phyloP scores from a whole-genome alignment of 1,140 invertebrate species.

The Caenorhabditis remanei region DNA sequence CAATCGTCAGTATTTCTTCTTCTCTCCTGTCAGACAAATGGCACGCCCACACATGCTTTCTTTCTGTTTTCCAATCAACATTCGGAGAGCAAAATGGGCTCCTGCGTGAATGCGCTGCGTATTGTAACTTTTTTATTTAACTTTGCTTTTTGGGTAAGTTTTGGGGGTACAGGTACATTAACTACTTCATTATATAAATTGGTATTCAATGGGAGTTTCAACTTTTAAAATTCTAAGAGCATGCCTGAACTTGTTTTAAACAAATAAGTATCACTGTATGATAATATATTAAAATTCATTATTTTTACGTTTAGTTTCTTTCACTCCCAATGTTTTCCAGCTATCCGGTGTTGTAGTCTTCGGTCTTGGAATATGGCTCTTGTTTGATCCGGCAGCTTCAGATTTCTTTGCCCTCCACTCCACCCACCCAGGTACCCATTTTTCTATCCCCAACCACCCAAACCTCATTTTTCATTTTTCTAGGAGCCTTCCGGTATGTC shows the following conservation, averaged over 20 bases:
- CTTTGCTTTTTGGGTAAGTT: conserved; percentile 62
- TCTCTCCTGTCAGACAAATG: conserved; percentile 56
- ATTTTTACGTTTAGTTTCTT: no score
- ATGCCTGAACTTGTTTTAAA: no score
- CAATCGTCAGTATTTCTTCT: conserved; percentile 56
- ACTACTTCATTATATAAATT: not conserved
- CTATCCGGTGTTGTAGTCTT: conserved; percentile 57
- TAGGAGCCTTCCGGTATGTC: conserved; percentile 62
- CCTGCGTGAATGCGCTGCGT: conserved; percentile 62
- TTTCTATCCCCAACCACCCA: not conserved
- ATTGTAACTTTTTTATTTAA: conserved; percentile 62
- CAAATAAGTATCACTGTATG: no score
- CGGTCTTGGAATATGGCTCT: conserved; percentile 60
- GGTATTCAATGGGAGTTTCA: no score
- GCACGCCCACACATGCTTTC: conserved; percentile 51
- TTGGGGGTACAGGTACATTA: no score
- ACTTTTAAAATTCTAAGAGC: no score
- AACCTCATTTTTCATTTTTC: not conserved
- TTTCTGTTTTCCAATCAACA: conserved; percentile 51
- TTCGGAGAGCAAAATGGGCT: conserved; percentile 57
- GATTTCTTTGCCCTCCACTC: conserved; percentile 65
- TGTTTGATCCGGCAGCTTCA: conserved; percentile 63
- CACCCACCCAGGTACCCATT: conserved; percentile 52
- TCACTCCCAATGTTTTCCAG: conserved; percentile 12
- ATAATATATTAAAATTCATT: no score